Evolutionary conservation across 2,113 vertebrate species (phyloP).

Genomic region (Condylura cristata): DNA sequence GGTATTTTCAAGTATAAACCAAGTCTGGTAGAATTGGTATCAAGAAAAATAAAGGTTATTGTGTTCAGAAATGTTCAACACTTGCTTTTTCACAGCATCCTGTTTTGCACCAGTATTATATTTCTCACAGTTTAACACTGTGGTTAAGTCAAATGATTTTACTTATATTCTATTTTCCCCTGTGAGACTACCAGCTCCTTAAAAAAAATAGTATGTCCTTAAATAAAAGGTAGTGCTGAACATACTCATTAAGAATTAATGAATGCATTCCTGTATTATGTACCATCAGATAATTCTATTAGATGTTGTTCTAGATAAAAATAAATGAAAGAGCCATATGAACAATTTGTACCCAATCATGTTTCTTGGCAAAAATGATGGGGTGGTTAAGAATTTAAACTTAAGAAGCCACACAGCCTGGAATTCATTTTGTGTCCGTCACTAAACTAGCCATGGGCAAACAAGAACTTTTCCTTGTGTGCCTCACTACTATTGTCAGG

Average conservation of each 20-base stretch:
- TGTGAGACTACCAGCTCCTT: not conserved
- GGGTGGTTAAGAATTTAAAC: not conserved
- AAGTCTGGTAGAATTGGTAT: not conserved
- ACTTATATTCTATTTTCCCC: not conserved
- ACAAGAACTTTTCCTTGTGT: not conserved
- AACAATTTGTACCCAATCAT: not conserved
- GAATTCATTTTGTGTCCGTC: not conserved
- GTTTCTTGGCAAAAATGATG: slow-evolving; percentile 14
- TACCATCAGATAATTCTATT: slow-evolving; percentile 22
- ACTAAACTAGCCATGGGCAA: not conserved
- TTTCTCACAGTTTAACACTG: slow-evolving; percentile 32
- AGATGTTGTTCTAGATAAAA: not conserved
- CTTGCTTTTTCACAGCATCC: not conserved
- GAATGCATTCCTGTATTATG: not conserved
- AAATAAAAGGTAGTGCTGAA: not conserved
- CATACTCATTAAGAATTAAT: not conserved
- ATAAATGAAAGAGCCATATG: not conserved
- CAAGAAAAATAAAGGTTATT: slow-evolving; percentile 47
- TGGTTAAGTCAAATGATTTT: not conserved
- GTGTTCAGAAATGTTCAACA: slow-evolving; percentile 10
- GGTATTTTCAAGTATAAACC: not conserved
- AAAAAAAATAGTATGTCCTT: not conserved
- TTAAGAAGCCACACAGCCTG: not conserved
- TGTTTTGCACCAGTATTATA: not conserved
- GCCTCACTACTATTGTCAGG: not conserved